Percentiles rank a stretch among this genome's conserved stretches.
Conservation (phyloP, 2,113 vertebrate genomes). For the Theristicus caerulescens region DNA sequence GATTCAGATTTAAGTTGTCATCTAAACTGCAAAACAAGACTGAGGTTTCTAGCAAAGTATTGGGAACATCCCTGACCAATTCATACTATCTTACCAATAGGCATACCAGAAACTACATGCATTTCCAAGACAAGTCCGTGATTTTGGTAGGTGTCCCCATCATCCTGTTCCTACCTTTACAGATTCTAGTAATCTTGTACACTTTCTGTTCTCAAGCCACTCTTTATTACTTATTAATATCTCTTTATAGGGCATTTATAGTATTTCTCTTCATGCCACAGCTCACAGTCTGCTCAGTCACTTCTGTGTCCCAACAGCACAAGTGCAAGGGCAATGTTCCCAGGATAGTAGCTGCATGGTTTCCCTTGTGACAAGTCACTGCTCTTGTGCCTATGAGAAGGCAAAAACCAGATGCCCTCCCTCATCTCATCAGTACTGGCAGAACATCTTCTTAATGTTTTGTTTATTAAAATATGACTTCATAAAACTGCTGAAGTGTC, state of each 20-base stretch:
- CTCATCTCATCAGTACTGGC: neutral
- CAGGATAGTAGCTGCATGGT: neutral
- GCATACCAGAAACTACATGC: neutral
- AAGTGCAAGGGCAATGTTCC: neutral
- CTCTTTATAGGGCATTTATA: neutral
- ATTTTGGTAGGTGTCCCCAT: neutral
- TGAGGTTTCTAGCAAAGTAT: neutral
- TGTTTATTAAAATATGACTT: neutral
- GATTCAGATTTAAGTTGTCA: neutral
- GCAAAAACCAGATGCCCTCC: neutral
- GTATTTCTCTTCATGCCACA: neutral
- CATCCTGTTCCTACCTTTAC: neutral
- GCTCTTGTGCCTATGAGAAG: neutral
- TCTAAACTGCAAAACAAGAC: neutral
- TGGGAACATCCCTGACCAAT: neutral
- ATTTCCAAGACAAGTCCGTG: neutral
- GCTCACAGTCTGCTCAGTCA: neutral
- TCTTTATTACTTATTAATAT: neutral
- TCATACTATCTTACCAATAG: neutral
- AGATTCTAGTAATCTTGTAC: neutral
- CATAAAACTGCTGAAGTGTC: neutral
- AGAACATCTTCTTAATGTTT: neutral
- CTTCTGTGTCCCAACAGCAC: neutral
- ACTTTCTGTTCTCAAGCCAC: neutral
- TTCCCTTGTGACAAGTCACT: neutral